These are phyloP conservation scores for Leptinotarsa rubiginosa DNA, from an alignment of 2,888 invertebrate genomes.

Conservation along the genomic window DNA sequence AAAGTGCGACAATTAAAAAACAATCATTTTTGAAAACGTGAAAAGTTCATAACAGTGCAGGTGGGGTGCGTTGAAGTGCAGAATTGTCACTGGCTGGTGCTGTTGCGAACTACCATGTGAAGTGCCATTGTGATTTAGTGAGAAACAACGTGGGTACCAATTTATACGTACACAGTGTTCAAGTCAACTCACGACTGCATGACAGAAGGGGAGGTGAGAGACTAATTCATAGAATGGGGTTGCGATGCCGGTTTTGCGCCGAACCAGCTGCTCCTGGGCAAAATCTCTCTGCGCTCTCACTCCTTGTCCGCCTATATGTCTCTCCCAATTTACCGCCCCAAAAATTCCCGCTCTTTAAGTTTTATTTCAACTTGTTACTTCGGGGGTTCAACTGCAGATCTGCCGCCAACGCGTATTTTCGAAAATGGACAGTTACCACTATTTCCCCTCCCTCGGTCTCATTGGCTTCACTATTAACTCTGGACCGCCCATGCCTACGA, in stretches of 20 bases:
- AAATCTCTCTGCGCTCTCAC: conserved; percentile 45
- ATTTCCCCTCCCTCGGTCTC: conserved; percentile 18
- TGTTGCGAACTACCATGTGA: conserved; percentile 48
- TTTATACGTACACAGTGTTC: conserved; percentile 57
- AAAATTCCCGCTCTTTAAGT: conserved; percentile 36
- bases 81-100: conserved; percentile 45
- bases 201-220: conserved; percentile 60
- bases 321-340: conserved; percentile 37
- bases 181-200: conserved; percentile 58
- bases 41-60: conserved; percentile 39
- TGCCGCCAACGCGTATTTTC: conserved; percentile 34
- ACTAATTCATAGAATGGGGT: conserved; percentile 61
- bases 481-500: conserved; percentile 19
- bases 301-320: conserved; percentile 34
- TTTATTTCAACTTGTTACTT: conserved; percentile 25
- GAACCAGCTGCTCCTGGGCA: conserved; percentile 63
- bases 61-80: conserved; percentile 9
- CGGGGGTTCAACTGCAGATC: conserved; percentile 2
- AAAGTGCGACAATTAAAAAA: conserved; percentile 25
- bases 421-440: conserved; percentile 26
- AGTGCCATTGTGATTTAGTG: conserved; percentile 51
- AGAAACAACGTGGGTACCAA: conserved; percentile 43
- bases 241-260: conserved; percentile 60
- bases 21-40: conserved; percentile 21
- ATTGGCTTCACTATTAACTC: conserved; percentile 27